These are phyloP conservation scores for Oryzias sinensis DNA, from an alignment of 2,797 vertebrate genomes.

Conservation along the genomic window DNA sequence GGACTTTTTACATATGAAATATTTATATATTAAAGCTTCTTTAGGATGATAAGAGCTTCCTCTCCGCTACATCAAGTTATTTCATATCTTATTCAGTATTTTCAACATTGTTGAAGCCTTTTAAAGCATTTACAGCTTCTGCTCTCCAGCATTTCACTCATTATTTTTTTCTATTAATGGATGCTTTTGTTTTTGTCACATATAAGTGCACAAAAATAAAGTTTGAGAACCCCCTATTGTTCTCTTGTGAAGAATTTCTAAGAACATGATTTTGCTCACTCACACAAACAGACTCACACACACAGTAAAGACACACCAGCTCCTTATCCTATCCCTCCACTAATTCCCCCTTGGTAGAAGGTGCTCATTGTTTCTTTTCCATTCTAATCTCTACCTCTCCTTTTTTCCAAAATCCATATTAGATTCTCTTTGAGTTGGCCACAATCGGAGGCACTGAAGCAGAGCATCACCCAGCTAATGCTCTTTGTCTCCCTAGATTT, in stretches of 20 bases:
- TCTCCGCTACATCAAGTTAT: no score
- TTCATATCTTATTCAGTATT: not conserved
- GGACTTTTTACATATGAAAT: no score
- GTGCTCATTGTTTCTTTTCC: slow-evolving; percentile 79
- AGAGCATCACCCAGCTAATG: slow-evolving; percentile 75
- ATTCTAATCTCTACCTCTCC: slow-evolving; percentile 72
- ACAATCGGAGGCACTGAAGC: slow-evolving; percentile 73
- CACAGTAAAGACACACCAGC: slow-evolving; percentile 47
- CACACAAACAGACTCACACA: slow-evolving; percentile 30
- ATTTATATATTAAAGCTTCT: no score
- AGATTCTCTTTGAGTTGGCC: slow-evolving; percentile 76
- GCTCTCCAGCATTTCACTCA: no score
- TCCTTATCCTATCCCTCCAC: slow-evolving; percentile 74
- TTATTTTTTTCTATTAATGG: no score
- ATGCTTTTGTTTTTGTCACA: slow-evolving; percentile 26
- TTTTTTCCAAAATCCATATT: slow-evolving; percentile 74
- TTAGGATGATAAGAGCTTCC: no score
- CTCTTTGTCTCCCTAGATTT: slow-evolving; percentile 79
- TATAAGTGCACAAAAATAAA: slow-evolving; percentile 56
- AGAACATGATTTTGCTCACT: slow-evolving; percentile 42
- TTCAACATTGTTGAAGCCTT: not conserved
- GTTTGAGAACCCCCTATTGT: slow-evolving; percentile 48
- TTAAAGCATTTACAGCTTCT: not conserved
- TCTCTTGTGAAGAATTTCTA: slow-evolving; percentile 55
- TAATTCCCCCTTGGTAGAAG: slow-evolving; percentile 77